phyloP scores from a whole-genome alignment of 2,888 invertebrate genomes.

The Trachelus tabidus region DNA sequence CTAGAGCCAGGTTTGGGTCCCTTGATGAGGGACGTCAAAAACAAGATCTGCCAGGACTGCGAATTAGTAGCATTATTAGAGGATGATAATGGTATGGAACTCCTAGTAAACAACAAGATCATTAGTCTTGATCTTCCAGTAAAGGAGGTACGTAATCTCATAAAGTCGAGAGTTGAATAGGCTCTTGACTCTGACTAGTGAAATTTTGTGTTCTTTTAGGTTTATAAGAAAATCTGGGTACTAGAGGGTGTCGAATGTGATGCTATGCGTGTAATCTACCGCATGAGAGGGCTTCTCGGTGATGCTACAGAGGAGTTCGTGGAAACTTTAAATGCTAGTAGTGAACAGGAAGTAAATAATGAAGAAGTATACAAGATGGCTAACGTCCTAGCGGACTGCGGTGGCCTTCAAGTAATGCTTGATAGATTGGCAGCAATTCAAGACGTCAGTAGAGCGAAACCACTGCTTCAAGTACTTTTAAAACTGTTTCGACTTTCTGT shows the following conservation, averaged over 20 bases:
- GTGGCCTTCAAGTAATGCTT: constrained; percentile 83
- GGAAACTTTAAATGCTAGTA: constrained; percentile 88
- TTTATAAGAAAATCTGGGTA: constrained; percentile 81
- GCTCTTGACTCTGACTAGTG: not conserved
- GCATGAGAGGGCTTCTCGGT: constrained; percentile 96
- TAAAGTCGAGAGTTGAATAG: not conserved
- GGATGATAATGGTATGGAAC: constrained; percentile 98
- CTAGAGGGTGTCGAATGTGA: constrained; percentile 91
- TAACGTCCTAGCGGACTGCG: constrained; percentile 84
- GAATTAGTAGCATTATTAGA: constrained; percentile 97
- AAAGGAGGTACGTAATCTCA: constrained; percentile 77
- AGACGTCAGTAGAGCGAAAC: constrained; percentile 87
- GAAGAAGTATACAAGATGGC: constrained; percentile 95
- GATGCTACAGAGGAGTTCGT: constrained; percentile 99
- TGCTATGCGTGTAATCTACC: constrained; percentile 96
- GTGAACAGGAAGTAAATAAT: constrained; percentile 89
- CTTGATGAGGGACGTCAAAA: constrained; percentile 97
- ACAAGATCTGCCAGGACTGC: constrained; percentile 98
- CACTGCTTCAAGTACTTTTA: constrained; percentile 87
- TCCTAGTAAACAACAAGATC: constrained; percentile 97
- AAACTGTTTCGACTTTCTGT: constrained; percentile 91
- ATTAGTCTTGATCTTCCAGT: constrained; percentile 96
- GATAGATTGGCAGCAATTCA: constrained; percentile 86
- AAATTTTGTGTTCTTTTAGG: constrained; percentile 63
- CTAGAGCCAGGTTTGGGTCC: constrained; percentile 95